Base-by-base conservation (phyloP, 2,113 vertebrate genomes). In the Monopterus albus region DNA sequence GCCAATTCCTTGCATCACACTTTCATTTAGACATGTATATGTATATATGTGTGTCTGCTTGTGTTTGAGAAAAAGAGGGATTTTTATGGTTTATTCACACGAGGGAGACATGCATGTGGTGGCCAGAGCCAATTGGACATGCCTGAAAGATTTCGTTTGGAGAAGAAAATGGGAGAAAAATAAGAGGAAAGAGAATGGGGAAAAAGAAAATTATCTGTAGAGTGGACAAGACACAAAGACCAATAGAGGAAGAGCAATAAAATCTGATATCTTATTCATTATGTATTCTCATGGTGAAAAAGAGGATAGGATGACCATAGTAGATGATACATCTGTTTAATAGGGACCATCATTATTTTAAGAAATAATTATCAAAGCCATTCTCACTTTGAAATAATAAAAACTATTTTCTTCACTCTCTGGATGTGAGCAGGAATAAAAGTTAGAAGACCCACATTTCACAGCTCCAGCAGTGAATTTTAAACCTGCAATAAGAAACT, bases 111-210 rank as follows among this genome's bases (percentile, higher is more conserved):
- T 85, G 68, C 78, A 73, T 75, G 81, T 67, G 75, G 82, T 72
- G 83, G 81, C 77, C 81, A 57, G 53, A 83, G 87, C 89, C 89
- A 91, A 88, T 91, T 91, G 89, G 89, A 87, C 83, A 87, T 83
- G 84, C 81, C 77, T 88, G 89, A 89, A 85, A 75, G 75, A 87
- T 83, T 85, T 78, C 77, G 72, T 82, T 58, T 35, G 57, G 59
- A 67, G 58, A 79, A 53, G 52, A 79, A 75, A 84, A 80, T 42
- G 33, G 29, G 12, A 50, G 52, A 17, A 29, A 50, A 52, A 52
- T 23, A 25, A 47, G 43, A 39, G 17, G 1, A 18, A 61, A 29
- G 26, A 31, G 25, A 42, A 49, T 64, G 35, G 40, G 51, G 43
- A 13, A 35, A 51, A 45, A 35, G 29, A 31, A 31, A 63, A 49